Evolutionary conservation across 2,888 invertebrate genomes (phyloP), one percentile per base, ranked within the genome.

Genomic region (Drosophila siamana): DNA sequence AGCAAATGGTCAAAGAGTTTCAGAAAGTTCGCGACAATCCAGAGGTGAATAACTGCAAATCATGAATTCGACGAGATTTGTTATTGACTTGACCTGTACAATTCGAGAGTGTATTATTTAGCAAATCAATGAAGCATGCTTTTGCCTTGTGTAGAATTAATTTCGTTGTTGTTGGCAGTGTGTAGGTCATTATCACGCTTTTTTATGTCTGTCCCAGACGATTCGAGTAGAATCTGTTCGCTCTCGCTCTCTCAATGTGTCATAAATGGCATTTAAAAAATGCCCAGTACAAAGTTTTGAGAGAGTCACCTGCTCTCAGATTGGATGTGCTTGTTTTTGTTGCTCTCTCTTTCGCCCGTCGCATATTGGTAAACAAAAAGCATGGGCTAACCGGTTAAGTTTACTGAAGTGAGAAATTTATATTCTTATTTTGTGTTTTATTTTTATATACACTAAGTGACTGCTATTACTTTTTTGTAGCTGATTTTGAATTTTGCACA

Each of bases 1-100:
- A 95, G 68, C 95, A 94, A 89, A 97, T 98, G 97, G 97, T 98
- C 30, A 95, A 97, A 93, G 98, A 98, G 92, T 98, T 98, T 93
- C 94, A 96, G 92, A 94, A 95, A 94, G 97, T 98, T 79, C 94
- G 95, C 91, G 96, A 98, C 93, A 95, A 97, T 93, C 98, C 98
- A 19, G 90, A 92, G 90, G 92, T 92, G 68, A 89, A 88, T 74
- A 6, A 8, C 33, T 30, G 24, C 36, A 54, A 54, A 16, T 40
- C 15, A 46, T 26, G 50, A 51, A 55, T 48, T 19, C 22, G 19
- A 16, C 22, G 22, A 40, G 19, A 56, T 50, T 59, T 70, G 56
- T 47, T 56, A 66, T 46, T 63, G 54, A 48, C 48, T 19, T 19
- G 30, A 36, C 41, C 52, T 54, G 16, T 13, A 1, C 41, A 22